Percentiles rank a stretch among this genome's conserved stretches.
phyloP scores from a whole-genome alignment of 2,797 vertebrate species.

The Poeciliopsis infans region DNA sequence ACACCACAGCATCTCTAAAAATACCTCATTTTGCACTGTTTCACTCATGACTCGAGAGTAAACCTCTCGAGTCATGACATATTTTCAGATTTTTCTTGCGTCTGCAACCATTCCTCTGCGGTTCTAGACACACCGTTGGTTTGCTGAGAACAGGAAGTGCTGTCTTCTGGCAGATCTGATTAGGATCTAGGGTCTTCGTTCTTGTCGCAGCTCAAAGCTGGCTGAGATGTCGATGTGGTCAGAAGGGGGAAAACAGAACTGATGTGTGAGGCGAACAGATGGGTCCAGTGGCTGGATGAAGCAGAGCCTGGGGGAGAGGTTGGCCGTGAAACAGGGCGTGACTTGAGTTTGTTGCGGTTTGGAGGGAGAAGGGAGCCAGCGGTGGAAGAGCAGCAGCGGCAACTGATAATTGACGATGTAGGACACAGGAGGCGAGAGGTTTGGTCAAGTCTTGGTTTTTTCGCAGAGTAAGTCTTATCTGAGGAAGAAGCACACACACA shows the following conservation, averaged over 20 bases:
- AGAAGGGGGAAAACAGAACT: constrained; percentile 92
- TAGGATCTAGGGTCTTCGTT: constrained; percentile 19
- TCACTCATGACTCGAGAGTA: neutral
- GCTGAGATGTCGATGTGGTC: constrained; percentile 61
- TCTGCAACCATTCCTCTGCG: constrained; percentile 10
- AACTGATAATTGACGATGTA: constrained; percentile 82
- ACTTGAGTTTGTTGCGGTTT: constrained; percentile 81
- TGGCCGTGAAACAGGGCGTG: constrained; percentile 87
- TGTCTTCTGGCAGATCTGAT: constrained; percentile 34
- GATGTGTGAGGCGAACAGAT: constrained; percentile 89
- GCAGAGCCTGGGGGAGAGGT: constrained; percentile 85
- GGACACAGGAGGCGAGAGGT: constrained; percentile 86
- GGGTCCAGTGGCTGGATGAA: constrained; percentile 86
- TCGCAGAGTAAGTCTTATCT: constrained; percentile 88
- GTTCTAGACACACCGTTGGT: constrained; percentile 16
- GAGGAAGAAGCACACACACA: constrained; percentile 35
- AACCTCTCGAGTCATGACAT: neutral
- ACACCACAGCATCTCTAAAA: constrained; percentile 67
- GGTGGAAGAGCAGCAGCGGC: constrained; percentile 86
- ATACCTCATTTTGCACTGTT: constrained; percentile 11
- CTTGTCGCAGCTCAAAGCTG: constrained; percentile 11
- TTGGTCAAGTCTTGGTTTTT: constrained; percentile 88
- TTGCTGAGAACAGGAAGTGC: constrained; percentile 6
- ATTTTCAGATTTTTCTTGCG: neutral
- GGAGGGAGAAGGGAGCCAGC: constrained; percentile 85